Evolutionary conservation across 1,140 invertebrate species (phyloP).

Genomic region (Danaus melanippus): DNA sequence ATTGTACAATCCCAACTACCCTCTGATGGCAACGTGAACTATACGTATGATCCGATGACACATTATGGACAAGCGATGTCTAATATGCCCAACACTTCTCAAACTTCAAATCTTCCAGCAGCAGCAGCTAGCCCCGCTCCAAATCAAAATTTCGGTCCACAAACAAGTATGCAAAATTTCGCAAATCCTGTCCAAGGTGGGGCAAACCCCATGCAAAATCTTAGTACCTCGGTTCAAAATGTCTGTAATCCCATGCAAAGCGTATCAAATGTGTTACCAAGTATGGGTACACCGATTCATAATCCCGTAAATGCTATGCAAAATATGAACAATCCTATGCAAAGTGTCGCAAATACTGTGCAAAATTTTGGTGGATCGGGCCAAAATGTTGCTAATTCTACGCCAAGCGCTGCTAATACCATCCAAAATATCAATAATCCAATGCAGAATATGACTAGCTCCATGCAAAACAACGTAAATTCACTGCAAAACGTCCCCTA

Average conservation of each 20-base stretch:
- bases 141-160: no score
- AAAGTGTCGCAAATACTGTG: neutral
- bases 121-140: neutral
- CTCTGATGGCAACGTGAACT: slow-evolving; percentile 41
- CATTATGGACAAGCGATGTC: slow-evolving; percentile 26
- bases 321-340: neutral
- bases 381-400: no score
- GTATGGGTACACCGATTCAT: neutral
- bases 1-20: slow-evolving; percentile 29
- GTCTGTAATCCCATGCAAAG: slow-evolving; percentile 6
- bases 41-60: slow-evolving; percentile 36
- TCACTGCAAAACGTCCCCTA: slow-evolving; percentile 5
- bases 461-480: slow-evolving; percentile 6
- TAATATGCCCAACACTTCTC: slow-evolving; percentile 3
- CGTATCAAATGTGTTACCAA: slow-evolving; percentile 2
- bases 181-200: neutral
- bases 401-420: slow-evolving; percentile 1
- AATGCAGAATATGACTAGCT: neutral
- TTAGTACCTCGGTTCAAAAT: no score
- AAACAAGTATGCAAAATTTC: no score
- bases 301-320: slow-evolving; percentile 10
- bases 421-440: no score
- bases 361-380: no score
- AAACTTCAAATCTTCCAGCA: neutral
- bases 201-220: slow-evolving; percentile 7